Evolutionary conservation across 2,113 vertebrate genomes (phyloP).

Genomic region (Pelecanoides urinatrix): DNA sequence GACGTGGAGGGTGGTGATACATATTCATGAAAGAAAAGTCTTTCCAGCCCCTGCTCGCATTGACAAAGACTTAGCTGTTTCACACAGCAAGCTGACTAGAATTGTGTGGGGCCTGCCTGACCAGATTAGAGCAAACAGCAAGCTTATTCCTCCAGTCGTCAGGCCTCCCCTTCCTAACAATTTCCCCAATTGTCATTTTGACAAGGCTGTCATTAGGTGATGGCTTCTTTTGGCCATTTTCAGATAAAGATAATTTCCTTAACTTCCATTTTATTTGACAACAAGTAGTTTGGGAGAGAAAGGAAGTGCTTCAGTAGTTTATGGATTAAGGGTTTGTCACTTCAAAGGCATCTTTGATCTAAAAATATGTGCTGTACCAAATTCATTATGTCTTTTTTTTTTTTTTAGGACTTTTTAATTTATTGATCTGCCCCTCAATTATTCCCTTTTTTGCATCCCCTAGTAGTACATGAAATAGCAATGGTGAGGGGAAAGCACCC

Average conservation of each 20-base stretch:
- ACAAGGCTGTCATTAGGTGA: constrained; percentile 82
- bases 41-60: constrained; percentile 55
- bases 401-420: constrained; percentile 70
- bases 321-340: constrained; percentile 78
- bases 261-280: constrained; percentile 83
- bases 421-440: constrained; percentile 73
- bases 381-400: constrained; percentile 74
- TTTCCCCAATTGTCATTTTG: constrained; percentile 78
- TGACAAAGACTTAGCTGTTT: constrained; percentile 82
- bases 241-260: constrained; percentile 83
- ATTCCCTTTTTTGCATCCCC: constrained; percentile 51
- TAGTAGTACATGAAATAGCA: constrained; percentile 21
- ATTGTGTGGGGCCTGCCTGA: constrained; percentile 70
- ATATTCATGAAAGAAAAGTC: constrained; percentile 79
- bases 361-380: constrained; percentile 84
- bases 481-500: constrained; percentile 9
- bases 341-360: constrained; percentile 84
- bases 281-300: constrained; percentile 72
- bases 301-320: constrained; percentile 76
- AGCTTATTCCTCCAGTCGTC: constrained; percentile 68
- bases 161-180: constrained; percentile 75
- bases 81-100: constrained; percentile 73
- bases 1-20: constrained; percentile 65
- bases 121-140: constrained; percentile 75
- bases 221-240: constrained; percentile 80